Evolutionary conservation across 2,797 vertebrate genomes (phyloP).

Genomic region (Eremophila alpestris): DNA sequence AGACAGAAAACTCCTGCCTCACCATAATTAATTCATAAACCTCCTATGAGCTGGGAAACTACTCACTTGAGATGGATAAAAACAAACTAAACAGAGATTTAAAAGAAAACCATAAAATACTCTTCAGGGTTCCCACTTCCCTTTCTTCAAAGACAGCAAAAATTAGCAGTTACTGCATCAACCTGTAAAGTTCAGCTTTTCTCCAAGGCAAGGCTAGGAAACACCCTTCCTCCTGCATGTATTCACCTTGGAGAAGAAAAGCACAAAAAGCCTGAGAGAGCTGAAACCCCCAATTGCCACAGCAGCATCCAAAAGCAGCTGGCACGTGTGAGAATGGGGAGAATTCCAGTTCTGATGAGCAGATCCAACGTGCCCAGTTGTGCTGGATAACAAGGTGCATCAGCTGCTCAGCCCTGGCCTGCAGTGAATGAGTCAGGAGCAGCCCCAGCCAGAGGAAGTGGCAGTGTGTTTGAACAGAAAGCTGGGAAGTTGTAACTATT

Average conservation of each 20-base stretch:
- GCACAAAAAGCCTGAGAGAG: neutral
- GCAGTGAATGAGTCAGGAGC: neutral
- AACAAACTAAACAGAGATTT: constrained; percentile 56
- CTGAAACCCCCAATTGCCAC: neutral
- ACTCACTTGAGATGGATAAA: constrained; percentile 60
- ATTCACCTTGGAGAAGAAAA: neutral
- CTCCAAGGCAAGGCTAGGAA: neutral
- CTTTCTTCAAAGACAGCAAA: constrained; percentile 17
- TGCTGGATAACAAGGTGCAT: neutral
- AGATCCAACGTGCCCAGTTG: neutral
- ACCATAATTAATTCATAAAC: constrained; percentile 60
- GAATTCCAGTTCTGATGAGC: neutral
- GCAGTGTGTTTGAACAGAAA: neutral
- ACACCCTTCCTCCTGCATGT: neutral
- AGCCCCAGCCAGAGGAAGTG: neutral
- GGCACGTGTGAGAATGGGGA: neutral
- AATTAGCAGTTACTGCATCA: neutral
- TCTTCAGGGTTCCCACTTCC: constrained; percentile 43
- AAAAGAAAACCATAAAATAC: constrained; percentile 32
- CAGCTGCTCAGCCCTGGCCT: neutral
- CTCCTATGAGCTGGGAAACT: constrained; percentile 42
- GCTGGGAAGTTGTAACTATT: neutral
- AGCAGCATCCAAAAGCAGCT: neutral
- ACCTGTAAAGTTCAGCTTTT: neutral
- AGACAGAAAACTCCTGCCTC: constrained; percentile 36